Evolutionary conservation across 2,797 vertebrate species (phyloP), one percentile per base, ranked within the genome.

Genomic region (Coilia nasus): DNA sequence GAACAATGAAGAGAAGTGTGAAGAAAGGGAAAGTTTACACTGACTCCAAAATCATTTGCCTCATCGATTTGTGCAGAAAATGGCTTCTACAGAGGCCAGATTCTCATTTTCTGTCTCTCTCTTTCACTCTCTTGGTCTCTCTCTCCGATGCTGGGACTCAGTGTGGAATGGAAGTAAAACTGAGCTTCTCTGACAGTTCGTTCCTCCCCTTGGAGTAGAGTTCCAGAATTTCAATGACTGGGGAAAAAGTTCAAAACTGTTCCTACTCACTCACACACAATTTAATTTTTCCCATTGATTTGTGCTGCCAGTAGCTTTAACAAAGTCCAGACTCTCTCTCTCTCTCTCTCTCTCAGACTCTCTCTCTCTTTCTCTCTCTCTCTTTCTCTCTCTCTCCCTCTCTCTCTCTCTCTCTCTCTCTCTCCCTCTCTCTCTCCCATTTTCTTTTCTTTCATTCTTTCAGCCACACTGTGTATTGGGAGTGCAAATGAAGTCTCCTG

Each of bases 401-500:
- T 59, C 17, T 44, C 71, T 44, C 35, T 44, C 17, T 44, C 71
- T 44, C 71, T 44, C 71, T 78, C 71, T 75, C 31, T 75, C 67
- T 19, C 67, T 35, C 28, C 17, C 25, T 31, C 64, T 35, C 1
- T 35, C 64, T 17, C 62, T 1, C 35, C 3, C 46, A 47, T 23
- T 41, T 2, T n/a, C 82, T 11, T 41, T 59, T 31, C 59, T 47
- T 12, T 17, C 15, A 31, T 59, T 31, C 59, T 47, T 12, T 17
- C 15, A 31, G 75, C 15, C 64, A 31, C 1, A 25, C 3, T 81
- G 56, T 78, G 71, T 47, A 80, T 62, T 84, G 80, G 82, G 82
- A 84, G 81, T n/a, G 82, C 62, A 83, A 62, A 83, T 86, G 81
- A 87, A 86, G 80, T 86, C 82, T 67, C 84, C 64, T 46, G 56